Evolutionary conservation across 2,113 vertebrate species (phyloP).

Genomic region (Suncus etruscus): DNA sequence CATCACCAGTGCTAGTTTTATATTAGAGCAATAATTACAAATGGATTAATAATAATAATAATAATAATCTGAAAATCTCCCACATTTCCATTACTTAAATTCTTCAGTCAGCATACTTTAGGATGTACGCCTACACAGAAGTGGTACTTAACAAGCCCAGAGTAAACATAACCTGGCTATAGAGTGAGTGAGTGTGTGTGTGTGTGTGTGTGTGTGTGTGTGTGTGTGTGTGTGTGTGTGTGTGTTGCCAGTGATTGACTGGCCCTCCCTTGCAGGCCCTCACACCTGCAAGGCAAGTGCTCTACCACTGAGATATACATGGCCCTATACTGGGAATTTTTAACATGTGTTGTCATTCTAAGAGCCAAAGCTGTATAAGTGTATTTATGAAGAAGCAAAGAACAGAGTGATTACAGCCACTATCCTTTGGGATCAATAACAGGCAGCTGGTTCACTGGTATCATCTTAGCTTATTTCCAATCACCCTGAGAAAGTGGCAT

Average conservation of each 20-base stretch:
- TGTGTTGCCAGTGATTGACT: too few relatives aligned
- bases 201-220: too few relatives aligned
- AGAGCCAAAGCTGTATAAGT: not conserved
- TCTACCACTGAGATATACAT: too few relatives aligned
- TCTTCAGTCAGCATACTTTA: not conserved
- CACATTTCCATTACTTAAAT: not conserved
- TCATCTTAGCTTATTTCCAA: not conserved
- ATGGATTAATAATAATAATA: too few relatives aligned
- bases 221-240: too few relatives aligned
- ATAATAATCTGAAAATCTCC: not conserved
- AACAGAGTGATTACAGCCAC: not conserved
- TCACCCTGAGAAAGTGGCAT: not conserved
- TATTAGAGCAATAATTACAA: constrained; percentile 13
- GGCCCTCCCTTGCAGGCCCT: too few relatives aligned
- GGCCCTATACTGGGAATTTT: not conserved
- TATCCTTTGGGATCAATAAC: not conserved
- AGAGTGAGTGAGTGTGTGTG: too few relatives aligned
- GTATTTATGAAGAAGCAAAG: not conserved
- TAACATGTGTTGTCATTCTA: not conserved
- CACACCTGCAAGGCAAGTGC: too few relatives aligned
- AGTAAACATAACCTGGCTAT: not conserved
- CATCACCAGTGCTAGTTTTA: not conserved
- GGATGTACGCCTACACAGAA: not conserved
- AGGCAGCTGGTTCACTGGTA: not conserved
- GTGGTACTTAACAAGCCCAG: not conserved